phyloP scores from a whole-genome alignment of 2,797 vertebrate species.

The Iguana delicatissima region DNA sequence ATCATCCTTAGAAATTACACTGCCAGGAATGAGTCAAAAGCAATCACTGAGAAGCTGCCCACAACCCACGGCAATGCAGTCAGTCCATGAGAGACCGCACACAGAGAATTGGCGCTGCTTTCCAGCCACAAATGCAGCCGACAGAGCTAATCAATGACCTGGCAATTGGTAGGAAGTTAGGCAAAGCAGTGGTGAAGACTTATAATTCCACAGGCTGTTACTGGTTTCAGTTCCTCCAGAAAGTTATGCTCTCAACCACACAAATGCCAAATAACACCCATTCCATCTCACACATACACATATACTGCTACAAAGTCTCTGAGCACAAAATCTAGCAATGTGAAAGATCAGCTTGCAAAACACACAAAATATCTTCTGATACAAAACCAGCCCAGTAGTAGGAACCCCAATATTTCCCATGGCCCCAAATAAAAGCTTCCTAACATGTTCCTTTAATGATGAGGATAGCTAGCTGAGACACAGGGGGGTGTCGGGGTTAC shows the following conservation, averaged over 20 bases:
- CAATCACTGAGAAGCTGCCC: neutral
- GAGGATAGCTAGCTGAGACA: neutral
- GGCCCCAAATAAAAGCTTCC: neutral
- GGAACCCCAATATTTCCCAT: neutral
- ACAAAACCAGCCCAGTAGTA: neutral
- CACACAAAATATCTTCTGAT: neutral
- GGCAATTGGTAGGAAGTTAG: neutral
- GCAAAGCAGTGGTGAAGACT: neutral
- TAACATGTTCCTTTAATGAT: neutral
- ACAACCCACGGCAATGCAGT: neutral
- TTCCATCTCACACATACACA: neutral
- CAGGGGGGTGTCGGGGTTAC: no score
- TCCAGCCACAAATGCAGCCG: neutral
- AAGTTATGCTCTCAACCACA: neutral
- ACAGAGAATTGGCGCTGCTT: neutral
- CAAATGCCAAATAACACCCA: neutral
- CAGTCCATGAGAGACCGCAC: neutral
- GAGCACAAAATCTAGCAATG: neutral
- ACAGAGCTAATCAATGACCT: neutral
- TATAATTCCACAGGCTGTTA: neutral
- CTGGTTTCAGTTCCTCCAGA: neutral
- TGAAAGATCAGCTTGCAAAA: neutral
- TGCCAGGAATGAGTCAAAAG: neutral
- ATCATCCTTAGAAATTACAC: neutral
- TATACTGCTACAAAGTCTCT: neutral